Evolutionary conservation across 2,797 vertebrate species (phyloP).

Genomic region (Alauda arvensis): DNA sequence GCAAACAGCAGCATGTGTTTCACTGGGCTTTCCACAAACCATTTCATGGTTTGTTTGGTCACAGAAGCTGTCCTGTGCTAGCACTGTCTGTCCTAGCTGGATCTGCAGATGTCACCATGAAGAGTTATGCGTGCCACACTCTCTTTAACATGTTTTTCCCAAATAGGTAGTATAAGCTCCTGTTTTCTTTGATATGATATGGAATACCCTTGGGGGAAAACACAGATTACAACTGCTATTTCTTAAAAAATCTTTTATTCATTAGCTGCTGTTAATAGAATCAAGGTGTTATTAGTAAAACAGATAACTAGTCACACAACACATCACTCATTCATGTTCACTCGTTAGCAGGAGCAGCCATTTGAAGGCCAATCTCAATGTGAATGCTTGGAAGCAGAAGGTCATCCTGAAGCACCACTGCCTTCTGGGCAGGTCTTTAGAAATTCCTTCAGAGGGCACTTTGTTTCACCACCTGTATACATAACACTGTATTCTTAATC

Average conservation of each 20-base stretch:
- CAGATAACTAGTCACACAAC: background rate
- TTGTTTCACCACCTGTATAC: background rate
- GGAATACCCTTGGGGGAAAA: background rate
- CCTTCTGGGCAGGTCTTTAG: background rate
- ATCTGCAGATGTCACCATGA: background rate
- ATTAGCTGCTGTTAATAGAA: background rate
- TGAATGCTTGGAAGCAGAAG: background rate
- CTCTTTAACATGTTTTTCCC: background rate
- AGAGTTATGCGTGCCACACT: background rate
- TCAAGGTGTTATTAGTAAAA: background rate
- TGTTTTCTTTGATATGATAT: background rate
- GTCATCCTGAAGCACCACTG: background rate
- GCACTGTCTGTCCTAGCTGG: background rate
- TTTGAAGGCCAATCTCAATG: background rate
- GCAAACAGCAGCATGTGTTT: background rate
- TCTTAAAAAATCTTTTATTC: background rate
- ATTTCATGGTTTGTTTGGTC: background rate
- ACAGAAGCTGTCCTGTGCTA: background rate
- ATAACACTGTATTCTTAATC: background rate
- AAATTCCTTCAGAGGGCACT: background rate
- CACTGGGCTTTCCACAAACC: background rate
- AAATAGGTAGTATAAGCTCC: background rate
- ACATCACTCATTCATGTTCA: background rate
- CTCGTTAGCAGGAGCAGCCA: background rate
- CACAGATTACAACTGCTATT: background rate